A percentile compares a stretch with the other conserved stretches of the same genome.
These are phyloP conservation scores for Pedicia rivosa DNA, from an alignment of 2,888 invertebrate species.

Conservation along the genomic window DNA sequence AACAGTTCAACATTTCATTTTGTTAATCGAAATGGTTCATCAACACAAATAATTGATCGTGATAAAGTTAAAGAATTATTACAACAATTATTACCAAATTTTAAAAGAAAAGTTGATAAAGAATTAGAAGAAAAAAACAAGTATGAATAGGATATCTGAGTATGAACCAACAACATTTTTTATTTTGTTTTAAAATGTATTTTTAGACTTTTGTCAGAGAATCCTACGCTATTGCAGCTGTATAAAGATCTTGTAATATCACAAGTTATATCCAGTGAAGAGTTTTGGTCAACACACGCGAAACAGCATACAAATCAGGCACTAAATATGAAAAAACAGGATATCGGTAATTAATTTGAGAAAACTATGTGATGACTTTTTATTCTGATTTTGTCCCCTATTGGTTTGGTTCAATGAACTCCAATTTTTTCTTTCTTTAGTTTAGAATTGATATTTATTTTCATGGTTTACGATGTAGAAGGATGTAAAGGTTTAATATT, in stretches of 20 bases:
- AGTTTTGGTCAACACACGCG: conserved; percentile 93
- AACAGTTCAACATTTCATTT: conserved; percentile 96
- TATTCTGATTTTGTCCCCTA: too few species aligned
- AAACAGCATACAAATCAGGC: conserved; percentile 51
- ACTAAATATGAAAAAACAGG: conserved; percentile 58
- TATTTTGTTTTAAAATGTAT: conserved; percentile 5
- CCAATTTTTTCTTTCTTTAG: too few species aligned
- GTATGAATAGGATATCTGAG: conserved; percentile 31
- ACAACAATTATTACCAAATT: conserved; percentile 82
- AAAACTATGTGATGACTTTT: too few species aligned
- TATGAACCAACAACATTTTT: background rate
- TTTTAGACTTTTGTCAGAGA: conserved; percentile 63
- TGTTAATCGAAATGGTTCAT: conserved; percentile 68
- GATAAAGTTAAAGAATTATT: conserved; percentile 86
- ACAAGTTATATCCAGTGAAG: conserved; percentile 88
- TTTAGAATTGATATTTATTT: too few species aligned
- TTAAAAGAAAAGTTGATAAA: conserved; percentile 79
- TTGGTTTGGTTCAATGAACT: too few species aligned
- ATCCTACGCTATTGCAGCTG: conserved; percentile 80
- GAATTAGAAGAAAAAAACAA: conserved; percentile 79
- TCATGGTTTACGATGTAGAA: too few species aligned
- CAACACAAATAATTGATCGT: conserved; percentile 73
- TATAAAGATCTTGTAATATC: conserved; percentile 96
- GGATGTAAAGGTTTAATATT: too few species aligned
- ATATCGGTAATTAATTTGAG: conserved; percentile 56